These are phyloP conservation scores for Temnothorax ravouxi DNA, from an alignment of 2,888 invertebrate genomes.

Conservation along the genomic window DNA sequence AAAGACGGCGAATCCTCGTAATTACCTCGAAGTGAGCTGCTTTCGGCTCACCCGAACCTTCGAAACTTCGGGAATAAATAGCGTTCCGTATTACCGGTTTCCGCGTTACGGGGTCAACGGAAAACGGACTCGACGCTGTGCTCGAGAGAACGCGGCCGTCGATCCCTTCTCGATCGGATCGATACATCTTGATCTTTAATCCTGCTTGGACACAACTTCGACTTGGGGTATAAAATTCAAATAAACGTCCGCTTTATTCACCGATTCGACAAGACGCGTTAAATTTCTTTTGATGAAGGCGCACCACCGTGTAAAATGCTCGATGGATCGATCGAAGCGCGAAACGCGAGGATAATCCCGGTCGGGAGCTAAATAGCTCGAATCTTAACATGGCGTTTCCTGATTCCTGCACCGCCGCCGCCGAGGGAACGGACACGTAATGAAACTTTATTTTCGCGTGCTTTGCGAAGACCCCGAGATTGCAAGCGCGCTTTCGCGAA, in stretches of 20 bases:
- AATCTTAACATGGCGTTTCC: conserved; percentile 41
- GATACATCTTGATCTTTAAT: conserved; percentile 14
- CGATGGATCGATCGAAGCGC: neutral
- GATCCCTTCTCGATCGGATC: conserved; percentile 52
- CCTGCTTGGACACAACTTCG: neutral
- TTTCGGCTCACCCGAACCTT: conserved; percentile 85
- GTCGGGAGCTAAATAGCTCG: conserved; percentile 25
- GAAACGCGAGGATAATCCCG: conserved; percentile 33
- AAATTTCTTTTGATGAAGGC: conserved; percentile 33
- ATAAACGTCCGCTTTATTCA: neutral
- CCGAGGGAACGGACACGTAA: conserved; percentile 22
- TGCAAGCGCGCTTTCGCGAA: conserved; percentile 26
- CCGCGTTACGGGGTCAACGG: conserved; percentile 74
- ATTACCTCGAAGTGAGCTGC: conserved; percentile 86
- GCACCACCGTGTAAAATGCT: neutral
- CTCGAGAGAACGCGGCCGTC: conserved; percentile 64
- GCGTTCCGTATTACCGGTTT: conserved; percentile 77
- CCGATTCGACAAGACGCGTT: neutral
- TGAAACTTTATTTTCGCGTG: conserved; percentile 56
- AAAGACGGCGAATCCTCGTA: conserved; percentile 83
- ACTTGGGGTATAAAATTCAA: conserved; percentile 12
- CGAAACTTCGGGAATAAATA: conserved; percentile 85
- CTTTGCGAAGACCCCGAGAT: conserved; percentile 31
- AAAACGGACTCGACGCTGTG: conserved; percentile 61
- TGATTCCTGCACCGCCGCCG: conserved; percentile 20